Evolutionary conservation across 92 coral and sea anemone species (phyloP).

Genomic region (Parazoanthus atlanticus): DNA sequence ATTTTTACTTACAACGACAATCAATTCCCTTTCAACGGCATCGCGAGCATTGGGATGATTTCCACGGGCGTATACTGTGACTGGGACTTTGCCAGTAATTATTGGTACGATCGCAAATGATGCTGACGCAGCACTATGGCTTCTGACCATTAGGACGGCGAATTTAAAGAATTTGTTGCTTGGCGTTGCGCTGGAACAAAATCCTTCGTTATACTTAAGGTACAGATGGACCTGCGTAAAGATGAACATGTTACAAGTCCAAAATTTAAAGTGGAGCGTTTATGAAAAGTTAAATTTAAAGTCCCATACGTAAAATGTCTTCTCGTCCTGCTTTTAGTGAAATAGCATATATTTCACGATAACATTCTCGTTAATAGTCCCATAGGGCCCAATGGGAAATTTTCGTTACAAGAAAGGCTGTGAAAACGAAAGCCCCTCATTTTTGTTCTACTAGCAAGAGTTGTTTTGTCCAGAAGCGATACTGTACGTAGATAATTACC

Average conservation of each 20-base stretch:
- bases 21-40: constrained; percentile 48
- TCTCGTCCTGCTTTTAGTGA: not conserved
- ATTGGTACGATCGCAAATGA: constrained; percentile 77
- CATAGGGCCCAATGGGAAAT: too few relatives aligned
- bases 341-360: not conserved
- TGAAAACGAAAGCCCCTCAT: too few relatives aligned
- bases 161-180: constrained; percentile 16
- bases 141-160: constrained; percentile 3
- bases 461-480: too few relatives aligned
- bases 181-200: constrained; percentile 71
- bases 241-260: not conserved
- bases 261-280: too few relatives aligned
- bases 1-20: constrained; percentile 60
- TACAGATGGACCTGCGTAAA: constrained; percentile 53
- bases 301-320: too few relatives aligned
- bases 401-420: too few relatives aligned
- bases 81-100: constrained; percentile 60
- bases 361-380: too few relatives aligned
- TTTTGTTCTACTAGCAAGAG: too few relatives aligned
- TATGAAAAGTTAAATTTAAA: too few relatives aligned
- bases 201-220: constrained; percentile 59
- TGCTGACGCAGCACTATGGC: constrained; percentile 59
- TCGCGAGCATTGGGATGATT: constrained; percentile 39
- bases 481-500: too few relatives aligned
- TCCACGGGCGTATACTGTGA: constrained; percentile 50